Evolutionary conservation across 2,888 invertebrate genomes (phyloP).

Genomic region (Tiphia femorata): DNA sequence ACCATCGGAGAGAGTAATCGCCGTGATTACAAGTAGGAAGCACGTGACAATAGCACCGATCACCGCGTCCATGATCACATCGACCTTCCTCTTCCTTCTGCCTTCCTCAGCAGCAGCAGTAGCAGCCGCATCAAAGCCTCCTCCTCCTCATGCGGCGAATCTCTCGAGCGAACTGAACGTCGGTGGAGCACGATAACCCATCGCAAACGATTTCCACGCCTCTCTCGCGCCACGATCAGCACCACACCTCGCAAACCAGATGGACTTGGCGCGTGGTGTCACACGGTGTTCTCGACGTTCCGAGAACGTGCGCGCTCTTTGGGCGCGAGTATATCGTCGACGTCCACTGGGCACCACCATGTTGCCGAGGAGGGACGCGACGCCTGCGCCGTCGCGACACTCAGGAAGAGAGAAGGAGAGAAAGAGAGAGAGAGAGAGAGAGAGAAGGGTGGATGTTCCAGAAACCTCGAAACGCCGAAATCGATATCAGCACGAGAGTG

Average conservation of each 20-base stretch:
- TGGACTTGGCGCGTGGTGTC: background rate
- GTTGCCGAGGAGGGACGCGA: conserved; percentile 20
- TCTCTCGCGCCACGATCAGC: background rate
- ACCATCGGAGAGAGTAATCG: conserved; percentile 31
- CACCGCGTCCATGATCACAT: conserved; percentile 33
- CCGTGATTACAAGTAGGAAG: conserved; percentile 28
- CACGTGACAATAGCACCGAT: conserved; percentile 29
- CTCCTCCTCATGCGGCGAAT: too few species aligned
- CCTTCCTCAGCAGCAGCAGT: too few species aligned
- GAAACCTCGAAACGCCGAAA: conserved; percentile 53
- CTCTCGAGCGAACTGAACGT: too few species aligned
- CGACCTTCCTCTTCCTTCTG: too few species aligned
- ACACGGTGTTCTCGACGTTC: background rate
- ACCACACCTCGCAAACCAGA: background rate
- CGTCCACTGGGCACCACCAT: conserved; percentile 41
- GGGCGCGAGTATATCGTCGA: too few species aligned
- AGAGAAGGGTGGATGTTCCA: too few species aligned
- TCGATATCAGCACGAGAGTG: conserved; percentile 34
- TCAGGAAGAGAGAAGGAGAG: too few species aligned
- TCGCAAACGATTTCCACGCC: too few species aligned
- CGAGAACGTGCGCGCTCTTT: background rate
- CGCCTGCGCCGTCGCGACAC: conserved; percentile 40
- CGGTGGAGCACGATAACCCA: too few species aligned
- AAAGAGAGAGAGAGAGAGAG: too few species aligned
- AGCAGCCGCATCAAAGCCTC: too few species aligned